Base-by-base conservation (phyloP, 2,888 invertebrate species). In the Sympetrum striolatum region DNA sequence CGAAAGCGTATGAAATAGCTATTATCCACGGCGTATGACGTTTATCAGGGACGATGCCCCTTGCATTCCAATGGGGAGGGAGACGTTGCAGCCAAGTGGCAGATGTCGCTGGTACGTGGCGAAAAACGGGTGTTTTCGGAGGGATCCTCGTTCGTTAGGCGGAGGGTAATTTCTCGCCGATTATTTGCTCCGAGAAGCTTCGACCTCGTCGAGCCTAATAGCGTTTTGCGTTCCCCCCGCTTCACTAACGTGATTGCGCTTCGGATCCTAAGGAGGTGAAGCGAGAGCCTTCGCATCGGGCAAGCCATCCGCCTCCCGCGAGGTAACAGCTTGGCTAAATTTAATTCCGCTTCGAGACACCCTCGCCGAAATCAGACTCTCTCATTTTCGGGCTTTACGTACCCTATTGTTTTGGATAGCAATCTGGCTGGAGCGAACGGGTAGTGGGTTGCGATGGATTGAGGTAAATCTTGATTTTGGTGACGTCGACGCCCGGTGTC, bases 1-100 rank as follows among this genome's bases (percentile, higher is more conserved):
- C 53, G 86, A 64, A 82, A 86, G 86, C 60, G 86, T 86, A 86
- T 86, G 86, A 86, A 86, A 86, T 86, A 31, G 86, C 86, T 86
- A 86, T 86, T 86, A 86, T 86, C 86, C 86, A 37, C 60, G 86
- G 58, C 86, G n/a, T 86, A 86, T 86, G 86, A 86, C 86, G 86
- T 86, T 86, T 86, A 86, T 86, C 60, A 86, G 86, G 86, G 60
- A 60, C 86, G 86, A 86, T 60, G 86, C 86, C 86, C 64, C 60
- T 86, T 86, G 86, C 86, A 86, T 86, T 86, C 86, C 86, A 86
- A 86, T 64, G n/a, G 60, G 64, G 37, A 39, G 60, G 64, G 37
- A 39, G 6, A 37, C 37, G 86, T 60, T 64, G 58, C 82, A 58
- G 35, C 86, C 35, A 37, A 60, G 64, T 64, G 60, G 86, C 86